These are phyloP conservation scores for Conistra vaccinii DNA, from an alignment of 2,888 invertebrate genomes.

Conservation along the genomic window DNA sequence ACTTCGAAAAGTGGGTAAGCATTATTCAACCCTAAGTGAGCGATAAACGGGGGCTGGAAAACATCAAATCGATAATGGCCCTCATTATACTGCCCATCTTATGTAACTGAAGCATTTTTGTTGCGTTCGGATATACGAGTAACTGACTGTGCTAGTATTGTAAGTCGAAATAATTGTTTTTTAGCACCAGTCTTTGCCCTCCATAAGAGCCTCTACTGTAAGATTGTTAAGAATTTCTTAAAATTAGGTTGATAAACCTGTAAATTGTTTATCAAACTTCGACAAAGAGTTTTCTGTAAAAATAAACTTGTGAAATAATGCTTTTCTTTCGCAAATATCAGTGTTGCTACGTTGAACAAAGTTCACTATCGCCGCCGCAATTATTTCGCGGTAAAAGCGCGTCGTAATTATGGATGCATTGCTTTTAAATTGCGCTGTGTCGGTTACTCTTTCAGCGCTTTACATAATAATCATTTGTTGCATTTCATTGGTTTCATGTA, in stretches of 20 bases:
- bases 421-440: conserved; percentile 45
- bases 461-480: conserved; percentile 16
- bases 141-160: not conserved
- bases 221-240: not conserved
- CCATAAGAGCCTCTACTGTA: not conserved
- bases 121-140: conserved; percentile 35
- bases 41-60: conserved; percentile 66
- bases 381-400: conserved; percentile 51
- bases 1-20: conserved; percentile 50
- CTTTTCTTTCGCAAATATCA: not conserved
- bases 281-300: not conserved
- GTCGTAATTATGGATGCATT: conserved; percentile 37
- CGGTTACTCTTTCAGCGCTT: conserved; percentile 30
- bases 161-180: conserved; percentile 25
- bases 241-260: too few species aligned
- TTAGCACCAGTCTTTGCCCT: not conserved
- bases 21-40: conserved; percentile 68
- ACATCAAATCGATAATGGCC: conserved; percentile 68
- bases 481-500: conserved; percentile 9
- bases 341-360: conserved; percentile 35
- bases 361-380: conserved; percentile 38
- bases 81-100: conserved; percentile 62
- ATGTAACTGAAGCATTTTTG: conserved; percentile 58
- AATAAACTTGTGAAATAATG: not conserved
- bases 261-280: not conserved